A percentile compares a stretch with the other conserved stretches of the same genome.
Evolutionary conservation across 2,113 vertebrate species (phyloP).

Genomic region (Chaenocephalus aceratus): DNA sequence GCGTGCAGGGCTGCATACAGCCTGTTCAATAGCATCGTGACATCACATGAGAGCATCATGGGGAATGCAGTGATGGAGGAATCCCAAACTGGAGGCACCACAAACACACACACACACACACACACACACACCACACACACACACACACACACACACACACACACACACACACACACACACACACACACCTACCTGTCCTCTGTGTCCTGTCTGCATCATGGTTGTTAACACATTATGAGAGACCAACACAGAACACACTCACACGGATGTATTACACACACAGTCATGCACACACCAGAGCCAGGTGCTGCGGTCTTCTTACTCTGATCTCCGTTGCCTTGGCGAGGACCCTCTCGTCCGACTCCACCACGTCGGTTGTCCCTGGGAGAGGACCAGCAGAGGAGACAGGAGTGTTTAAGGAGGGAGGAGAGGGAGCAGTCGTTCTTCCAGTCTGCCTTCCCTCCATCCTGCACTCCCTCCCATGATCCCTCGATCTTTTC

Average conservation of each 20-base stretch:
- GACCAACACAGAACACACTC: not conserved
- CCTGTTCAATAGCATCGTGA: constrained; percentile 7
- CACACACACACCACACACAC: too few relatives aligned
- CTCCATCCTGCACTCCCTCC: constrained; percentile 58
- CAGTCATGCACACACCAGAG: constrained; percentile 74
- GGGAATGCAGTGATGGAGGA: constrained; percentile 46
- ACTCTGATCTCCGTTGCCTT: constrained; percentile 79
- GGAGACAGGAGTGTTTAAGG: constrained; percentile 78
- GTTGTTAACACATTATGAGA: not conserved
- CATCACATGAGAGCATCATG: constrained; percentile 21
- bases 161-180: not conserved
- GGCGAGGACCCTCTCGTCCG: constrained; percentile 63
- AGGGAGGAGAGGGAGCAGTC: constrained; percentile 71
- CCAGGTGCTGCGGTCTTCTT: constrained; percentile 78
- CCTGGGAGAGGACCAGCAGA: constrained; percentile 77
- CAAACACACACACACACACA: not conserved
- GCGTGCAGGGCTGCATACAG: not conserved
- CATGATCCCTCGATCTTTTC: constrained; percentile 59
- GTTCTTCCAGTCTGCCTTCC: constrained; percentile 70
- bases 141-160: too few relatives aligned
- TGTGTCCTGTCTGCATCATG: not conserved
- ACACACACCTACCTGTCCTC: not conserved
- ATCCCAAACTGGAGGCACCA: constrained; percentile 6
- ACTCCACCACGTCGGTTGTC: constrained; percentile 67
- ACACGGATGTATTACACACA: constrained; percentile 31